Conservation (phyloP, 2,113 vertebrate genomes). For the Psittacula cyanocephala region DNA sequence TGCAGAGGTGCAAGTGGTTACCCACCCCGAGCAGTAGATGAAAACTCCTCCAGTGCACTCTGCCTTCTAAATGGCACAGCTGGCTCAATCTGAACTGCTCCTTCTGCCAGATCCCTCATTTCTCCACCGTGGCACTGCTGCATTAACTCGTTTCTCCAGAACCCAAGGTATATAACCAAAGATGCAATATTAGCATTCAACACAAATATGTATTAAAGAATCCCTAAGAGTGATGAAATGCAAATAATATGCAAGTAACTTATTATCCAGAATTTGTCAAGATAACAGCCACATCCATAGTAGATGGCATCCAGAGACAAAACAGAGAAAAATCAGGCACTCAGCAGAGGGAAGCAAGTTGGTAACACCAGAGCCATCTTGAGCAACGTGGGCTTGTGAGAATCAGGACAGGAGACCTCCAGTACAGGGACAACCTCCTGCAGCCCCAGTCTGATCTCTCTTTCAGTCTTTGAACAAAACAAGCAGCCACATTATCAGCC, state of each 20-base stretch:
- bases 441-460: neutral
- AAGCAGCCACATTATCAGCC: neutral
- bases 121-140: neutral
- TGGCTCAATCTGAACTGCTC: rapidly evolving
- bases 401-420: neutral
- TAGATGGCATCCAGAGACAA: neutral
- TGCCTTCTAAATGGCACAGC: rapidly evolving
- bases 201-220: neutral
- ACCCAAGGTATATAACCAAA: neutral
- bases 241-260: neutral
- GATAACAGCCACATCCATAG: neutral
- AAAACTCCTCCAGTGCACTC: neutral
- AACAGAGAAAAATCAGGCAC: neutral
- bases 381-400: neutral
- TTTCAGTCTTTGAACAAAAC: neutral
- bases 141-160: neutral
- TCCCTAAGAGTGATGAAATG: neutral
- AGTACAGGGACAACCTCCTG: neutral
- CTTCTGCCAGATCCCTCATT: neutral
- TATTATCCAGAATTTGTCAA: neutral
- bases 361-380: neutral
- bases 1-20: neutral
- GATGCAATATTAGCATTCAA: neutral
- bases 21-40: neutral
- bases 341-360: neutral